Base-by-base conservation (phyloP, 2,888 invertebrate genomes). In the Microctonus brassicae region DNA sequence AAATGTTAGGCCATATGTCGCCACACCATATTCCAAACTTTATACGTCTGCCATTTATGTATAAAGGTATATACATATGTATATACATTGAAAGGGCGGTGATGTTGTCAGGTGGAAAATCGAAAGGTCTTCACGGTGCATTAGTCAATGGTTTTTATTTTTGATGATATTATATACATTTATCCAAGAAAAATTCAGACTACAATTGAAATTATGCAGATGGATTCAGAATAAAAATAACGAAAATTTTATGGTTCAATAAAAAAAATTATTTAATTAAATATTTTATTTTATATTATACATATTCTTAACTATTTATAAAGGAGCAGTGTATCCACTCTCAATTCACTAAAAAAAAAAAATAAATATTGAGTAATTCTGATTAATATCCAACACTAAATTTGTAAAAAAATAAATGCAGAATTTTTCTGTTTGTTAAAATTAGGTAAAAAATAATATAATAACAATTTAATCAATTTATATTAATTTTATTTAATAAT, bases 41-140 rank as follows among this genome's bases (percentile, higher is more conserved):
- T 39, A 13, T 7, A 20, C 47, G 6, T 17, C 47, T 34, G n/a
- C 34, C 20, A 62, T 20, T 5, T 22, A 68, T 62, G 36, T 68
- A 62, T 33, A 66, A 55, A 55, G 22, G 10, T 63, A 13, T 57
- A 61, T 63, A 13, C 36, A 61, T 60, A 34, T 36, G 42, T 60
- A 24, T 39, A 47, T 33, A 39, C 20, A 33, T 39, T 39, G 36
- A 61, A 60, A 67, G 63, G 47, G 47, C 68, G 55, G 69, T 42
- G 63, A 73, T 66, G 74, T 75, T 67, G 76, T 82, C 82, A 83
- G 83, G 83, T 83, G 82, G 82, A 83, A 83, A 83, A 83, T 81
- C 82, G 73, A 66, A 77, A 77, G 78, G 81, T 78, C 74, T 80
- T 79, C 76, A 77, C 73, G 77, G 77, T 74, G 74, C 76, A 74